Base-by-base conservation (phyloP, 92 coral and sea anemone species). In the Actinernus sp. region DNA sequence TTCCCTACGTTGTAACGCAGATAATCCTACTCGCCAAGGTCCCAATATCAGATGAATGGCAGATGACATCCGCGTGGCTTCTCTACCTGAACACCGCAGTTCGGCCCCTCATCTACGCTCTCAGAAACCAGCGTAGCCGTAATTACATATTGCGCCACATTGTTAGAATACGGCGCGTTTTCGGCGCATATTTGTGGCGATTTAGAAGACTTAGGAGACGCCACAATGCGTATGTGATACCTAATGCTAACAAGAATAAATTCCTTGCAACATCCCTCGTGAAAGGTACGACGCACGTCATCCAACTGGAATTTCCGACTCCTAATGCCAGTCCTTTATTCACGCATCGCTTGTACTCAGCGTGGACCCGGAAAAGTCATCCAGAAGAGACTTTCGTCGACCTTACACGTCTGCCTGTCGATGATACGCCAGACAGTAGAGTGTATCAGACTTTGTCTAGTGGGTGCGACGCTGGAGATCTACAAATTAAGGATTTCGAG, bases 71-170 rank as follows among this genome's bases (percentile, higher is more conserved):
- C 7, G 41, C 14, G 41, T 68, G 75, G 75, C 28, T 56, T 22
- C 12, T 38, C 29, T 43, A 51, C 13, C 26, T 68, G 10, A 68
- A 68, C 21, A n/a, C 63, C 24, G 39, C 53, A 29, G 1, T 54
- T 20, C 61, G 63, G 21, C 75, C 75, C 26, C 63, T 68, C 22
- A 68, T 68, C 29, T 68, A 68, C 36, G 75, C 60, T 27, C 43
- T 53, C 49, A 37, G 75, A 28, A 34, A 68, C 18, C 26, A 33
- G 26, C 63, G 63, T 5, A 34, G 63, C 18, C 63, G 75, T 26
- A 52, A 17, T 18, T 43, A 31, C 30, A 29, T 68, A 11, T 26
- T 16, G 8, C 41, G 49, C 46, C 40, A 7, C 19, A 51, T 7
- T 18, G 29, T 48, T 2, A 33, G 75, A 54, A 25, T 41, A 26